Evolutionary conservation across 2,797 vertebrate genomes (phyloP).

Genomic region (Furcifer pardalis): DNA sequence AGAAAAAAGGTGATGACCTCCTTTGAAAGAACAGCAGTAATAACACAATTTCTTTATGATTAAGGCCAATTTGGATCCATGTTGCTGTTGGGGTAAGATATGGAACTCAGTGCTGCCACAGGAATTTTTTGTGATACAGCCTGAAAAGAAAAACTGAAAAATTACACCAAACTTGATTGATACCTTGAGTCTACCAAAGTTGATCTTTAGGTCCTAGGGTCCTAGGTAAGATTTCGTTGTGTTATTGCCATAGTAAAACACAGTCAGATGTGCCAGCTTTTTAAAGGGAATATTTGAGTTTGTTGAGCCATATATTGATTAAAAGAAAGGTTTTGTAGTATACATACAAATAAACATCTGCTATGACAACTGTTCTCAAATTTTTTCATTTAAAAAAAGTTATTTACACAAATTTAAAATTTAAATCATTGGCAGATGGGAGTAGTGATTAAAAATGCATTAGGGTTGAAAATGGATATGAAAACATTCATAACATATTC

Average conservation of each 20-base stretch:
- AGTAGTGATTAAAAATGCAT: conserved; percentile 79
- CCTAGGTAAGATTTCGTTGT: neutral
- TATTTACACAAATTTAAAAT: conserved; percentile 74
- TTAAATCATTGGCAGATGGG: conserved; percentile 73
- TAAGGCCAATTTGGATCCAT: neutral
- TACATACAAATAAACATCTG: conserved; percentile 67
- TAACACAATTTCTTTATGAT: neutral
- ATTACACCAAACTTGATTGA: neutral
- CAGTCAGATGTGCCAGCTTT: neutral
- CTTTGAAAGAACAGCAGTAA: neutral
- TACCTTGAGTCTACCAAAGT: neutral
- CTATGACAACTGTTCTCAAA: conserved; percentile 66
- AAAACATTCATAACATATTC: conserved; percentile 72
- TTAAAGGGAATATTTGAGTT: conserved; percentile 43
- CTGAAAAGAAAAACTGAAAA: neutral
- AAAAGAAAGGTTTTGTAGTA: conserved; percentile 47
- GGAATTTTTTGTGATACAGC: neutral
- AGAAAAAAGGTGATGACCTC: neutral
- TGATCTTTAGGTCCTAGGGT: neutral
- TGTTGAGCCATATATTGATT: conserved; percentile 63
- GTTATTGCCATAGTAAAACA: neutral
- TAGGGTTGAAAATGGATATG: conserved; percentile 73
- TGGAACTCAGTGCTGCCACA: neutral
- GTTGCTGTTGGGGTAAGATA: neutral
- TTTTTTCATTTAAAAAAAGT: conserved; percentile 46